Percentiles rank a stretch among this genome's conserved stretches.
Evolutionary conservation across 2,113 vertebrate genomes (phyloP).

Genomic region (Daboia siamensis): DNA sequence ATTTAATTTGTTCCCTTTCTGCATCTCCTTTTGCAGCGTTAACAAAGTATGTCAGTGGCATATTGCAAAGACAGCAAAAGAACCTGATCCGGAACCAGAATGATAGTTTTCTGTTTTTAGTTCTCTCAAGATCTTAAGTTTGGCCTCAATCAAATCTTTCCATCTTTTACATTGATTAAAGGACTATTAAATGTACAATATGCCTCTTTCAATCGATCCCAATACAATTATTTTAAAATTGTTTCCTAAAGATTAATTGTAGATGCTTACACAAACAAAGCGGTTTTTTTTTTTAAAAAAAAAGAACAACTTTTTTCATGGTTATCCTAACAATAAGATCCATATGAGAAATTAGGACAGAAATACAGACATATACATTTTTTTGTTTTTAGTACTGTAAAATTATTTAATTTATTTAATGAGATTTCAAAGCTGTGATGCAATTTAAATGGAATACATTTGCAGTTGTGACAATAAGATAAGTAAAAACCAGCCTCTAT

Average conservation of each 20-base stretch:
- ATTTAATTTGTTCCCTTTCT: conserved; percentile 73
- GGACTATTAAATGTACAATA: background rate
- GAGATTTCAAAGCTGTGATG: background rate
- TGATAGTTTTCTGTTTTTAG: conserved; percentile 26
- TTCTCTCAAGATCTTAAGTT: background rate
- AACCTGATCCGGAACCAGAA: conserved; percentile 1
- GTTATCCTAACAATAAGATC: background rate
- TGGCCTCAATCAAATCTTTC: conserved; percentile 25
- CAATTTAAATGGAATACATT: conserved; percentile 37
- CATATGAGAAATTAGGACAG: background rate
- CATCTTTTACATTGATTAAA: background rate
- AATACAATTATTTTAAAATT: conserved; percentile 12
- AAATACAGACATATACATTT: background rate
- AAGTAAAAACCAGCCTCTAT: conserved; percentile 47
- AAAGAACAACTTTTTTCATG: background rate
- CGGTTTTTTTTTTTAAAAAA: conserved; percentile 42
- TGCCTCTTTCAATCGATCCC: background rate
- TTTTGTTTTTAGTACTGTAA: background rate
- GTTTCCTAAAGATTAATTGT: conserved; percentile 10
- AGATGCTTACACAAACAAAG: conserved; percentile 12
- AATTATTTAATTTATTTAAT: background rate
- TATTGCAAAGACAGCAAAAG: conserved; percentile 45
- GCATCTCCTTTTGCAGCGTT: conserved; percentile 52
- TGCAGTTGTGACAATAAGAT: conserved; percentile 48
- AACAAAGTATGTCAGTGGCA: conserved; percentile 47